phyloP scores from a whole-genome alignment of 2,797 vertebrate genomes.

The Choloepus didactylus region DNA sequence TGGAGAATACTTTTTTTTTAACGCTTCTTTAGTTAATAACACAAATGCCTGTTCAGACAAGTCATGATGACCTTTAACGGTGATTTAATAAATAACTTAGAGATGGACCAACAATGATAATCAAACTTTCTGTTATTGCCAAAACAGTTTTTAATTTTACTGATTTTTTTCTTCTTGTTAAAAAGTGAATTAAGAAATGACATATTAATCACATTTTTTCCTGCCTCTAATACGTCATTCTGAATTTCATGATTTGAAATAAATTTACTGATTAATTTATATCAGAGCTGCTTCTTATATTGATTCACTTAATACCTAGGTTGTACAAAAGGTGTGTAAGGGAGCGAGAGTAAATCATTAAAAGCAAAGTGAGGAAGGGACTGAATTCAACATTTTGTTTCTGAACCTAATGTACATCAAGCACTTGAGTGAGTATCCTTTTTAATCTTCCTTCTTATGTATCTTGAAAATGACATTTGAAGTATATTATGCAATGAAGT shows the following conservation, averaged over 20 bases:
- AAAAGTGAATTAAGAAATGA: slow-evolving; percentile 59
- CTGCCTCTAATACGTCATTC: slow-evolving; percentile 41
- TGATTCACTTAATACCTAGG: background rate
- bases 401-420: slow-evolving; percentile 39
- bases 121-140: slow-evolving; percentile 46
- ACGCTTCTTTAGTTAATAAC: slow-evolving; percentile 71
- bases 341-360: background rate
- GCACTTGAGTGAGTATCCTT: slow-evolving; percentile 34
- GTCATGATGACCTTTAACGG: slow-evolving; percentile 63
- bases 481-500: background rate
- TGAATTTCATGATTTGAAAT: slow-evolving; percentile 61
- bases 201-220: slow-evolving; percentile 63
- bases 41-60: slow-evolving; percentile 69
- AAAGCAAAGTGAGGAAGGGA: background rate
- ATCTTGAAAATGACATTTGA: slow-evolving; percentile 48
- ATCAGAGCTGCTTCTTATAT: slow-evolving; percentile 35
- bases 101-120: slow-evolving; percentile 51
- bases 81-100: slow-evolving; percentile 70
- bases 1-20: slow-evolving; percentile 49
- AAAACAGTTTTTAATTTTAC: slow-evolving; percentile 69
- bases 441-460: slow-evolving; percentile 57
- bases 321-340: slow-evolving; percentile 2
- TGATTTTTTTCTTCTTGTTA: slow-evolving; percentile 31
- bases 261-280: background rate
- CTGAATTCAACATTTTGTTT: slow-evolving; percentile 45